phyloP scores from a whole-genome alignment of 2,113 vertebrate genomes.

The Periophthalmodon schlosseri region DNA sequence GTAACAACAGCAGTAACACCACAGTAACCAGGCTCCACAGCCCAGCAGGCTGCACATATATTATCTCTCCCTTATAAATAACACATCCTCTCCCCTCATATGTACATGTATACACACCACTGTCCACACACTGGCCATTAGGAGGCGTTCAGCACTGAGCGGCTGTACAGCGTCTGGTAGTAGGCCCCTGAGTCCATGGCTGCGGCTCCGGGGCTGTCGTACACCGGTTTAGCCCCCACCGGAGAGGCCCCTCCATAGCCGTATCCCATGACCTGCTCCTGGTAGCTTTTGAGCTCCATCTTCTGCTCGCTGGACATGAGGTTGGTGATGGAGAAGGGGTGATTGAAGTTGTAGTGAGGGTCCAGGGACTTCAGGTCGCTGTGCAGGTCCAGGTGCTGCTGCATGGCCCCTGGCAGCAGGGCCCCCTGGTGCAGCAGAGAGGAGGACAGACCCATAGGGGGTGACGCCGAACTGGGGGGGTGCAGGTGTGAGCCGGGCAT shows the following conservation, averaged over 20 bases:
- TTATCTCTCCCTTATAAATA: constrained; percentile 85
- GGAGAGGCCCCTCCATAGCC: constrained; percentile 72
- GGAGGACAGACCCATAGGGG: constrained; percentile 61
- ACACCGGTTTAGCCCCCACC: constrained; percentile 79
- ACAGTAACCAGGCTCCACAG: constrained; percentile 41
- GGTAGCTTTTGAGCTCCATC: constrained; percentile 85
- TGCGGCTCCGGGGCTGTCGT: constrained; percentile 73
- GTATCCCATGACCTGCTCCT: constrained; percentile 84
- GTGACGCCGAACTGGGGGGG: constrained; percentile 33
- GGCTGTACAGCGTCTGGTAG: constrained; percentile 88
- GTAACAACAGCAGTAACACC: constrained; percentile 5
- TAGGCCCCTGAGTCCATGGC: constrained; percentile 83
- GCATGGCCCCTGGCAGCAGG: constrained; percentile 79
- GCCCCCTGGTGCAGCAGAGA: constrained; percentile 50
- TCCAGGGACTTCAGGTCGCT: constrained; percentile 87
- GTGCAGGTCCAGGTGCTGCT: constrained; percentile 85
- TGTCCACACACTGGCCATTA: constrained; percentile 56
- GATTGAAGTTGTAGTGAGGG: constrained; percentile 91
- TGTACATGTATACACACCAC: constrained; percentile 74
- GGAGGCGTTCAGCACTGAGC: constrained; percentile 87
- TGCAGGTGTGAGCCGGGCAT: constrained; percentile 65
- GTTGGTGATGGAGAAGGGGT: constrained; percentile 92
- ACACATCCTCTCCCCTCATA: constrained; percentile 68
- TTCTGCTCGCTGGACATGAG: constrained; percentile 90
- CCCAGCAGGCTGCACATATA: constrained; percentile 79